Conservation (phyloP, 2,888 invertebrate species). For the Drosophila subquinaria region DNA sequence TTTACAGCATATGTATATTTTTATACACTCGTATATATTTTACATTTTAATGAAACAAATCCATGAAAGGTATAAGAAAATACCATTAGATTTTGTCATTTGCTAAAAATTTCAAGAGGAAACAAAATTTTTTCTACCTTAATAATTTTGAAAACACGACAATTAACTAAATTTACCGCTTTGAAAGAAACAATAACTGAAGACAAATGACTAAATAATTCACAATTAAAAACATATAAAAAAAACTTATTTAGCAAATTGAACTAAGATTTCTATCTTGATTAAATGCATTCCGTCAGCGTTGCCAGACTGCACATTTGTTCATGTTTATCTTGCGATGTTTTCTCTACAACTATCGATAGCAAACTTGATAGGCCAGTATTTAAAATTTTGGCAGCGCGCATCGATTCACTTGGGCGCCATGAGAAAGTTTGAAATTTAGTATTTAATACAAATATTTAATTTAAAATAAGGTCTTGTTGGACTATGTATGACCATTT, state of each 20-base stretch:
- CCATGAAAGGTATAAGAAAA: no score
- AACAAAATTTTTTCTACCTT: no score
- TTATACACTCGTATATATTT: no score
- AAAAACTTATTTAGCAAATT: not conserved
- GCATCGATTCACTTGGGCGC: not conserved
- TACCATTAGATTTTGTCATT: no score
- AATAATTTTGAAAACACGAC: no score
- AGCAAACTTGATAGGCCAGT: not conserved
- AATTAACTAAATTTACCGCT: no score
- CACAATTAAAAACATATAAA: not conserved
- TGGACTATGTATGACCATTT: not conserved
- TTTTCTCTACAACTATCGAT: not conserved
- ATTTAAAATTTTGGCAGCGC: not conserved
- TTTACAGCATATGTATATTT: no score
- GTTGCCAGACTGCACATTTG: not conserved
- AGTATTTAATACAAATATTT: not conserved
- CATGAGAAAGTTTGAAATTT: not conserved
- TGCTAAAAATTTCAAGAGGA: no score
- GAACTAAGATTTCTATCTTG: not conserved
- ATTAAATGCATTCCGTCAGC: not conserved
- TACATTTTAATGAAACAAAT: no score
- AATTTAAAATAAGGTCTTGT: not conserved
- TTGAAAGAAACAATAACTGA: not conserved
- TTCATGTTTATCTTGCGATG: not conserved
- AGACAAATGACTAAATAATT: not conserved